Base-by-base conservation (phyloP, 2,888 invertebrate genomes). In the Chrysolina americana region DNA sequence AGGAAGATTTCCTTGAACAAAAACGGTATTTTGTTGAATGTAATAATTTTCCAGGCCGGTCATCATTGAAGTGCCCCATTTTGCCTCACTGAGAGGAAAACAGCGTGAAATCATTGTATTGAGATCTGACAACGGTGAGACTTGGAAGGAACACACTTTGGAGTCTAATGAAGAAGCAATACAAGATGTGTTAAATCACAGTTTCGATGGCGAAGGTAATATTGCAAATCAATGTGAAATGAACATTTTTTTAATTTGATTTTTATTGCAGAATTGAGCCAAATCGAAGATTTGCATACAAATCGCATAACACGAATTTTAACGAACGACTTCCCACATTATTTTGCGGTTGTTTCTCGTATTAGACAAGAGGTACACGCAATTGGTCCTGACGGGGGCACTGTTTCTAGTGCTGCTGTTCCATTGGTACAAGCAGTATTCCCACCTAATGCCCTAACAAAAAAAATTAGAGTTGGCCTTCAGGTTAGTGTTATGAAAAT, bases 291-390 rank as follows among this genome's bases (percentile, higher is more conserved):
- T 87, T 90, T 96, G 85, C 93, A 94, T 85, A 97, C 97, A 50
- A 95, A 94, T 84, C 92, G 98, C 44, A 97, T 98, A 84, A 96
- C 96, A 1, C 92, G 99, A 75, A 96, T 99, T 83, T 90, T 98
- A 78, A 99, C 99, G 2, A 95, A 95, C 81, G 98, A 98, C 89
- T 98, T 99, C 89, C 99, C 99, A 0, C 98, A 98, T 90, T 99
- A 99, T 89, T 96, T 99, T 86, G 98, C 98, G 15, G 95, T 98
- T 65, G 95, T 98, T 73, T 97, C 98, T 6, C 92, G 99, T 71
- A 93, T 98, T 76, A 92, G 97, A 2, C 99, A 99, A 89, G 99
- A 99, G 89, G 96, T 98, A 72, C 98, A 98, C 89, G 95, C 95
- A 76, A 97, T 99, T 80, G 99, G 99, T 1, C 96, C 98, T 0